These are phyloP conservation scores for Gadus chalcogrammus DNA, from an alignment of 2,113 vertebrate species.

Conservation along the genomic window DNA sequence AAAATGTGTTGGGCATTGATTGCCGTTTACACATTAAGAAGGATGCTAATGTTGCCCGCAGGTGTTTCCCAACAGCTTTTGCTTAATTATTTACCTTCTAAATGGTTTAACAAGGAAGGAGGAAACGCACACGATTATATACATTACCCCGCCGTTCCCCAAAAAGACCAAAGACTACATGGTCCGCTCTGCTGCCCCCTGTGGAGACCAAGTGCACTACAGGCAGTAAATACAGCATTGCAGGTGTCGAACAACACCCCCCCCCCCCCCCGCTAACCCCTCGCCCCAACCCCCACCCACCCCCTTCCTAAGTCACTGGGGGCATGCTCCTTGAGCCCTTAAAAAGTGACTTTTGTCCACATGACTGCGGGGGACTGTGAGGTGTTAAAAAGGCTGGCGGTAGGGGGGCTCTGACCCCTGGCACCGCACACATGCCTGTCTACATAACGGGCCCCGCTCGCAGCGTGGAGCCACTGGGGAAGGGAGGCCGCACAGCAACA, in stretches of 20 bases:
- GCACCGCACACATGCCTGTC: constrained; percentile 52
- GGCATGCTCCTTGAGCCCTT: not conserved
- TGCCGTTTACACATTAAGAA: constrained; percentile 8
- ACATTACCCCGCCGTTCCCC: too few species aligned
- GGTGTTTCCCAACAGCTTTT: not conserved
- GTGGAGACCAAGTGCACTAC: not conserved
- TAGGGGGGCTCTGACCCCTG: constrained; percentile 27
- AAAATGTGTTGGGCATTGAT: constrained; percentile 16
- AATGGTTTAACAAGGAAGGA: not conserved
- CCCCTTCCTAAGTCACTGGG: not conserved
- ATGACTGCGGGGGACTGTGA: constrained; percentile 43
- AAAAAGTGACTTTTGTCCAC: constrained; percentile 34
- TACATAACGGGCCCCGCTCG: constrained; percentile 49
- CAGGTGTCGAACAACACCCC: not conserved
- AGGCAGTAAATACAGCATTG: not conserved
- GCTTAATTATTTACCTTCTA: not conserved
- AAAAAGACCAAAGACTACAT: too few species aligned
- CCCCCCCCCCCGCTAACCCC: not conserved
- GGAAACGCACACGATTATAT: not conserved
- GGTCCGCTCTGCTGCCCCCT: not conserved
- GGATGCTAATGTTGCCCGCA: not conserved
- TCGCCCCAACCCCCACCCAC: not conserved
- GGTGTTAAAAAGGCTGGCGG: constrained; percentile 57
- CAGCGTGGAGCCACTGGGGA: constrained; percentile 43
- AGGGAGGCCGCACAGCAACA: constrained; percentile 19